A percentile compares a stretch with the other conserved stretches of the same genome.
Conservation (phyloP, 2,888 invertebrate genomes). For the Dichetophora obliterata region DNA sequence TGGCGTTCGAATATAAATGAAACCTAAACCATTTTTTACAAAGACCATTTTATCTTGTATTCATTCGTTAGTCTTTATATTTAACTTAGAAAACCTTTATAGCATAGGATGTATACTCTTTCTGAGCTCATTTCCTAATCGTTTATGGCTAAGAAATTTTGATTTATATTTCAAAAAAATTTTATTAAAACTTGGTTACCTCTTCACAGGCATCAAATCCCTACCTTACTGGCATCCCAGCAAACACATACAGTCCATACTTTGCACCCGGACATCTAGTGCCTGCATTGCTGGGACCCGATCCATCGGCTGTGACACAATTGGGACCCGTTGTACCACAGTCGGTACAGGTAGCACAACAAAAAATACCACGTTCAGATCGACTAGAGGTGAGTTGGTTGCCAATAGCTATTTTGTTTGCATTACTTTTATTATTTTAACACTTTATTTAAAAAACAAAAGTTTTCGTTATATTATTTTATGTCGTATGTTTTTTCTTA, state of each 20-base stretch:
- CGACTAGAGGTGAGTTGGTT: conserved; percentile 89
- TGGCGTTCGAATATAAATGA: too few relatives aligned
- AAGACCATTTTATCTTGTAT: too few relatives aligned
- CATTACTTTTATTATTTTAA: conserved; percentile 40
- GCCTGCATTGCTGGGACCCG: conserved; percentile 90
- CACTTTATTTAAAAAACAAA: conserved; percentile 3
- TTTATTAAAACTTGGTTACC: conserved; percentile 1
- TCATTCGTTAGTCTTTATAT: too few relatives aligned
- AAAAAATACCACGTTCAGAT: conserved; percentile 95
- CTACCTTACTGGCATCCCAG: conserved; percentile 91
- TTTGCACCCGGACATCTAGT: conserved; percentile 90
- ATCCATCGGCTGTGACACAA: conserved; percentile 84
- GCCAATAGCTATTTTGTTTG: conserved; percentile 9
- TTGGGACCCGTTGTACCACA: conserved; percentile 84
- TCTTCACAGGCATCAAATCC: conserved; percentile 86
- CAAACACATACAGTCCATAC: conserved; percentile 92
- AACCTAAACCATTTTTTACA: too few relatives aligned
- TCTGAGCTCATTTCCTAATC: too few relatives aligned
- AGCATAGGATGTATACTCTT: too few relatives aligned
- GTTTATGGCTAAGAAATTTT: too few relatives aligned
- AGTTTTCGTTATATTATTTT: conserved; percentile 39
- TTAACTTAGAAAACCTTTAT: too few relatives aligned
- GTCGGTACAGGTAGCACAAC: conserved; percentile 89
- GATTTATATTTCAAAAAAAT: too few relatives aligned
- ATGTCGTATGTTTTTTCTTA: conserved; percentile 33